Conservation (phyloP, 2,113 vertebrate species). For the Podiceps cristatus region DNA sequence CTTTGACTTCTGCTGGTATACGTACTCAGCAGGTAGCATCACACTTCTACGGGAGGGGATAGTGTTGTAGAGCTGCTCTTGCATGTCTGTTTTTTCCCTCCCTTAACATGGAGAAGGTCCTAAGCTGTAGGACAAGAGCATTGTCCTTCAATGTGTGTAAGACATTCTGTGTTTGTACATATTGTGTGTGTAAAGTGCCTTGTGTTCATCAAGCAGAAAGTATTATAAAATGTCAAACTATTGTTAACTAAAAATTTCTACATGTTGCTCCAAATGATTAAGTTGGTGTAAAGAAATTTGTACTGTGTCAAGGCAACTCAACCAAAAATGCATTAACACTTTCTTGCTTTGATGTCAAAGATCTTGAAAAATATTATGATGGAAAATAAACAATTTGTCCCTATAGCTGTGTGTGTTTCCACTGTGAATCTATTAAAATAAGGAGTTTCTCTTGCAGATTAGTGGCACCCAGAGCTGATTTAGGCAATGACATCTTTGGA, state of each 20-base stretch:
- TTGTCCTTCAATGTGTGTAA: neutral
- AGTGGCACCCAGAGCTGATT: constrained; percentile 19
- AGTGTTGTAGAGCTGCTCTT: neutral
- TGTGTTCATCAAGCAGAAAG: neutral
- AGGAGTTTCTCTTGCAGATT: constrained; percentile 21
- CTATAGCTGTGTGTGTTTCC: constrained; percentile 1
- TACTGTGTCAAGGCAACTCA: neutral
- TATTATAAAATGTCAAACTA: neutral
- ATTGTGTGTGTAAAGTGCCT: neutral
- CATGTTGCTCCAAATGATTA: neutral
- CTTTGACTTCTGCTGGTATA: neutral
- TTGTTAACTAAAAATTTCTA: neutral
- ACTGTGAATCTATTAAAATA: constrained; percentile 23
- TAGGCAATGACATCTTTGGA: constrained; percentile 49
- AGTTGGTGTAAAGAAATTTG: neutral
- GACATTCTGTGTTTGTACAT: neutral
- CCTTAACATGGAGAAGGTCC: neutral
- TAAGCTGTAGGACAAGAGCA: neutral
- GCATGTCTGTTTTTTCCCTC: neutral
- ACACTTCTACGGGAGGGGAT: neutral
- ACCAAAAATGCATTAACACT: neutral
- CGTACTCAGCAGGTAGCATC: neutral
- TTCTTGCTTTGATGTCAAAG: neutral
- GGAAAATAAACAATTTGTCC: constrained; percentile 33
- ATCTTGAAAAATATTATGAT: constrained; percentile 33